Evolutionary conservation across 2,888 invertebrate genomes (phyloP).

Genomic region (Nomada lathburiana): DNA sequence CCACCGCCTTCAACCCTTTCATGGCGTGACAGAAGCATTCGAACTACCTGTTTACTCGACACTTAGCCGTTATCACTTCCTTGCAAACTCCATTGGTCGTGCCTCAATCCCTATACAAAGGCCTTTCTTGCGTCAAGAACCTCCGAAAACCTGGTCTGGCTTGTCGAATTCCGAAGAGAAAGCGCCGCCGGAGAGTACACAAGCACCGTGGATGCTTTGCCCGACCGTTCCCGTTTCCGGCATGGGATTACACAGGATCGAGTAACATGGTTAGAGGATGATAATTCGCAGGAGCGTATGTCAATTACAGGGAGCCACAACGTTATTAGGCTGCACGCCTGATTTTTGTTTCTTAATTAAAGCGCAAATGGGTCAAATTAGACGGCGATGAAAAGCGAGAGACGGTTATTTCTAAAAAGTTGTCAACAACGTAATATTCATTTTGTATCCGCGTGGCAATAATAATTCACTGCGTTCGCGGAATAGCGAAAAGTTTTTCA

Average conservation of each 20-base stretch:
- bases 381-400: neutral
- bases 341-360: slow-evolving; percentile 9
- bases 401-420: neutral
- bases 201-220: neutral
- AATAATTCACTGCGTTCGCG: too few species aligned
- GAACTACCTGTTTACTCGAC: slow-evolving; percentile 7
- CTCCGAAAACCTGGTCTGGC: neutral
- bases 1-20: neutral
- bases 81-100: neutral
- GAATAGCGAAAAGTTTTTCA: too few species aligned
- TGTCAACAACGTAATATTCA: neutral
- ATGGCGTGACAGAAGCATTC: neutral
- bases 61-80: neutral
- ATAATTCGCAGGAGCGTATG: slow-evolving; percentile 12
- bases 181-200: neutral
- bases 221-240: neutral
- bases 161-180: neutral
- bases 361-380: neutral
- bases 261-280: neutral
- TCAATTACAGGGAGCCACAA: neutral
- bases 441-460: neutral
- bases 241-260: slow-evolving; percentile 1
- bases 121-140: neutral
- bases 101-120: slow-evolving; percentile 3
- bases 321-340: neutral